Base-by-base conservation (phyloP, 2,888 invertebrate genomes). In the Ophion obscuratus region DNA sequence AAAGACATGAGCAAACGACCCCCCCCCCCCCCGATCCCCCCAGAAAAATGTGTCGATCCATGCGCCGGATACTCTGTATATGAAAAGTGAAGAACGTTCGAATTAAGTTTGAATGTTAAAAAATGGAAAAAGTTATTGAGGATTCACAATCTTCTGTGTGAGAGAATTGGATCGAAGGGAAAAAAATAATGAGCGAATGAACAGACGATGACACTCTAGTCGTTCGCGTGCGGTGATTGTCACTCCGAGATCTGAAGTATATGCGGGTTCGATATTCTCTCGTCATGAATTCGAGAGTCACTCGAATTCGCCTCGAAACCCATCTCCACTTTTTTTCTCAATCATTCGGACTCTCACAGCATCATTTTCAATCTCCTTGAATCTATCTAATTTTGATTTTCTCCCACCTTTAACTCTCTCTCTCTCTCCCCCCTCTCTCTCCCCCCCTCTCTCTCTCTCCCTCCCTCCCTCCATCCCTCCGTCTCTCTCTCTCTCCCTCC, bases 201-300 rank as follows among this genome's bases (percentile, higher is more conserved):
- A 67, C 14, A 44, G 78, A 81, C 24, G 78, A 82, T 70, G 77
- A 77, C 67, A 20, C 67, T 77, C 59, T 6, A 59, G 27, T 59
- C 27, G 36, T 62, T 40, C 31, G 36, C 27, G 31, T 40, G 40
- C 40, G 1, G 77, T 57, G 78, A 75, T 75, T 77, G 62, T 68
- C 61, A 59, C 71, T 79, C 59, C 59, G 64, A 40, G 36, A 24
- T 68, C 68, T 36, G 59, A 76, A 75, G 75, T 67, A 82, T 67
- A 82, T 82, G 70, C 82, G 82, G 85, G 75, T 82, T 78, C 61
- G 81, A 85, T 82, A 79, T 82, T 59, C 40, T 5, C 24, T 40
- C 40, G 17, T 36, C 47, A 47, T 57, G 59, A 24, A 24, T 24
- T 59, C 44, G 4, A 77, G 14, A 68, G 44, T 7, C 47, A 47